Evolutionary conservation across 1,140 invertebrate species (phyloP), one percentile per base, ranked within the genome.

Genomic region (Drosophila rhopaloa): DNA sequence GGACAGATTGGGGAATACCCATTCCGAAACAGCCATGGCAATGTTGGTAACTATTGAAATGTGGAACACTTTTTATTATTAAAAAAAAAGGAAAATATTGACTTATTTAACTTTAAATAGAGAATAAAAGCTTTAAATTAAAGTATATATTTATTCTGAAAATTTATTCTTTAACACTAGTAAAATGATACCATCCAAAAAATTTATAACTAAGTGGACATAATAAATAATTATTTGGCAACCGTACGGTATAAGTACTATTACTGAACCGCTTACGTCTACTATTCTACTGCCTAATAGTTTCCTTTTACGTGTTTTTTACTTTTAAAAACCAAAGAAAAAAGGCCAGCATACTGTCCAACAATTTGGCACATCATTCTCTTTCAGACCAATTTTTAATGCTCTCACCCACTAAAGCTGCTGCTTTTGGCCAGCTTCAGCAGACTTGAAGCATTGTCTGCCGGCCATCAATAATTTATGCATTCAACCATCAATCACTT

Each of bases 401-500:
- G 57, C 55, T 47, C 62, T 11, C 43, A 60, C 41, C 47, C 41
- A 54, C 48, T 55, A 9, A 37, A n/a, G 43, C 38, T 47, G 13
- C 16, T 44, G 41, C 41, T 13, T 50, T 53, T 37, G 60, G 65
- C 65, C 60, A 53, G 47, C 72, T 44, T 27, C 38, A 19, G 13
- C 19, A 43, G 66, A 38, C 38, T 71, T 58, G 48, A 35, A 16
- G 54, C 76, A 82, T 85, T 84, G 81, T 85, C 81, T 84, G 79
- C 55, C 47, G 79, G 78, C 59, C 84, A 89, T 88, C 84, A 88
- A 88, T 88, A 88, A 88, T 88, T 88, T 88, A 88, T 89, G 84
- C 84, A 88, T 84, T 81, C 84, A 81, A 78, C 84, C 84, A 88
- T 88, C 84, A 88, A 88, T 88, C 84, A 88, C 84, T 88, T 88